Percentiles rank a stretch among this genome's conserved stretches.
These are phyloP conservation scores for Hypotaenidia okinawae DNA, from an alignment of 2,797 vertebrate genomes.

Conservation along the genomic window DNA sequence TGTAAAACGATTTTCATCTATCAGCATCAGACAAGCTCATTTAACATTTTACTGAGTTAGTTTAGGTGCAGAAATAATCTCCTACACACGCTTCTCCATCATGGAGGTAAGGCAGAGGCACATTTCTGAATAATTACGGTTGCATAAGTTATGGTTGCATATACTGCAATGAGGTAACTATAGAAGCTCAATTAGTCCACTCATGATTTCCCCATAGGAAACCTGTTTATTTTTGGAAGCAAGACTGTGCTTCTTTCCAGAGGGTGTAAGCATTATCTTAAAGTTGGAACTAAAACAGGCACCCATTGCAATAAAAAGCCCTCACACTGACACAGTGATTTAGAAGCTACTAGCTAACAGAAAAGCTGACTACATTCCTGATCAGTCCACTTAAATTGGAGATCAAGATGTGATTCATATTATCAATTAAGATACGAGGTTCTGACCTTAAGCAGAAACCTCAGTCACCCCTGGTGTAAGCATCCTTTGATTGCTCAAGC, in stretches of 20 bases:
- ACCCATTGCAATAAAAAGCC: background rate
- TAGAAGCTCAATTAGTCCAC: background rate
- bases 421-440: background rate
- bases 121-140: background rate
- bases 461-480: background rate
- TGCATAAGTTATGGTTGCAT: background rate
- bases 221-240: background rate
- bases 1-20: background rate
- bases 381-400: background rate
- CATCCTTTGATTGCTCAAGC: background rate
- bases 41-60: background rate
- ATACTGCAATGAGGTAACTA: background rate
- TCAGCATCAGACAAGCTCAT: background rate
- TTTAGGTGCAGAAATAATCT: background rate
- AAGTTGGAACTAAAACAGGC: background rate
- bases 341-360: background rate
- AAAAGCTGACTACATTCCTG: background rate
- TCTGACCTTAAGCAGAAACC: constrained; percentile 12
- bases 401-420: background rate
- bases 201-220: background rate
- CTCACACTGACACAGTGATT: background rate
- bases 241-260: background rate
- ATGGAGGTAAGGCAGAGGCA: background rate
- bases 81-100: background rate
- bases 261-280: background rate